Percentiles rank a stretch among this genome's conserved stretches.
Conservation (phyloP, 2,113 vertebrate species). For the Dicaeum eximium region DNA sequence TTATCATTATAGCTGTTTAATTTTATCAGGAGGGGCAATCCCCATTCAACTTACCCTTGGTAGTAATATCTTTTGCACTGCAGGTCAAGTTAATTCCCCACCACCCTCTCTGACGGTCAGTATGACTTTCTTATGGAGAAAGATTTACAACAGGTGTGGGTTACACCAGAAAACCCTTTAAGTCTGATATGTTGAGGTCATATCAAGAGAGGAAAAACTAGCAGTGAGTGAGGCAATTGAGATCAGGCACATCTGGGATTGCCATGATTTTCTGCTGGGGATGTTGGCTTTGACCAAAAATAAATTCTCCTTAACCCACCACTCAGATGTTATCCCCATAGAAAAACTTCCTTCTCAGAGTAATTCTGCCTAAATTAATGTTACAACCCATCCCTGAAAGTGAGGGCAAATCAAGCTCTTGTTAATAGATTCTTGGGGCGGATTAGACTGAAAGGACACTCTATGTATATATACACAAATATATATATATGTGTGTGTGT, state of each 20-base stretch:
- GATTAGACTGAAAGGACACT: neutral
- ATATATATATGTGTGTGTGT: neutral
- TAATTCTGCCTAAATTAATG: neutral
- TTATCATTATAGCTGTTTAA: neutral
- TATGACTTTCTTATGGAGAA: neutral
- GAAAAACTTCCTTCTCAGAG: neutral
- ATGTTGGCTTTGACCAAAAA: neutral
- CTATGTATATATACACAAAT: neutral
- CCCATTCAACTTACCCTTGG: neutral
- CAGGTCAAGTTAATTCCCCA: no score
- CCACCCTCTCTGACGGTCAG: neutral
- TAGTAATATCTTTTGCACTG: neutral
- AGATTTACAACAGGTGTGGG: neutral
- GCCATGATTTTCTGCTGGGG: neutral
- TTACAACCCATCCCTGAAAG: neutral
- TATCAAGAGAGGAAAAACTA: neutral
- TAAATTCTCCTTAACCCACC: neutral
- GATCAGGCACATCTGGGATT: neutral
- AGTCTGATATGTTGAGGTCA: neutral
- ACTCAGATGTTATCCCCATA: neutral
- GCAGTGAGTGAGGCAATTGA: neutral
- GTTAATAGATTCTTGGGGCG: neutral
- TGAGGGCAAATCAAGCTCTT: neutral
- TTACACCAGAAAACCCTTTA: neutral
- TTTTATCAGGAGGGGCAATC: neutral